phyloP scores from a whole-genome alignment of 2,113 vertebrate genomes.

The Stercorarius parasiticus region DNA sequence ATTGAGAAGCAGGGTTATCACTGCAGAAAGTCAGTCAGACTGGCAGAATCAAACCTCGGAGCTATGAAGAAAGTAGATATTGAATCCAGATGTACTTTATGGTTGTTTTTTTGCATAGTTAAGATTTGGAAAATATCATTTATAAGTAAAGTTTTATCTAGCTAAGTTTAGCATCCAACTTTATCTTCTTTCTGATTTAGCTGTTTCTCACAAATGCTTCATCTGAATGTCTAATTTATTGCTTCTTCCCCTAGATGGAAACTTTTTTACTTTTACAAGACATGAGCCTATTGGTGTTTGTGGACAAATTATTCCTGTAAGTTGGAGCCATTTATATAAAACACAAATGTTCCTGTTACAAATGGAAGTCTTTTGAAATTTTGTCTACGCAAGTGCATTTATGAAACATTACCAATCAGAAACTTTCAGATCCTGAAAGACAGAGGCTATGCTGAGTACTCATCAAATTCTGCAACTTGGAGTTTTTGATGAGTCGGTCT shows the following conservation, averaged over 20 bases:
- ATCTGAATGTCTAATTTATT: background rate
- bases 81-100: slow-evolving; percentile 31
- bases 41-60: background rate
- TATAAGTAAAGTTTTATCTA: background rate
- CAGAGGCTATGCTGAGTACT: background rate
- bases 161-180: background rate
- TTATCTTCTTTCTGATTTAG: background rate
- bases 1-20: background rate
- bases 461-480: background rate
- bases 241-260: slow-evolving; percentile 78
- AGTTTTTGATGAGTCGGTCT: background rate
- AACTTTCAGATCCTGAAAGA: background rate
- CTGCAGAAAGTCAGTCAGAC: background rate
- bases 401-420: background rate
- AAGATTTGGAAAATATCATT: background rate
- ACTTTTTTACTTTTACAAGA: slow-evolving; percentile 86
- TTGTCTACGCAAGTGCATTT: background rate
- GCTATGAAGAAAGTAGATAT: background rate
- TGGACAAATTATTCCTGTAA: slow-evolving; percentile 90
- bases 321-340: slow-evolving; percentile 43
- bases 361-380: background rate
- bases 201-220: background rate
- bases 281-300: slow-evolving; percentile 89
- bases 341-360: background rate
- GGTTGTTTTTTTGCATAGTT: background rate